Evolutionary conservation across 2,797 vertebrate genomes (phyloP), one percentile per base, ranked within the genome.

Genomic region (Sebastiscus albofasciatus): DNA sequence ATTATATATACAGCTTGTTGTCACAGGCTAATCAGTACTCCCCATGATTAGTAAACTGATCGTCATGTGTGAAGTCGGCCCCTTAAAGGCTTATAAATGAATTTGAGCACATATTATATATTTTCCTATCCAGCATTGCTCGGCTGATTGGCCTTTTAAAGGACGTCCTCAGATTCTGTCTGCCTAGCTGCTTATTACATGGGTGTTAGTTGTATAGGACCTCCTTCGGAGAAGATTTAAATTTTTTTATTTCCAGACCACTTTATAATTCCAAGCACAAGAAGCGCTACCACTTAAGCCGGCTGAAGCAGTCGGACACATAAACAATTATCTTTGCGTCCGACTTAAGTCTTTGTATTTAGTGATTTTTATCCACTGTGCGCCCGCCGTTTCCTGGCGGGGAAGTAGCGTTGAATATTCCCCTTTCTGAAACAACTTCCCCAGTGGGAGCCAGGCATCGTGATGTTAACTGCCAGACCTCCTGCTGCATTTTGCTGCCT

Each of bases 341-440:
- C 86, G 80, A 87, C 86, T 89, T 77, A 89, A 89, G 88, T 90
- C 89, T 90, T 93, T 92, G 86, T 85, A 72, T 80, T 89, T 81
- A 68, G 90, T 58, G 84, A 86, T 92, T 91, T 79, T 87, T 88
- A 91, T 92, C 90, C 87, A 54, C 88, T 75, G 79, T 86, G 80
- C 84, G 80, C 85, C 55, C 27, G 74, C 74, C 82, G 85, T 92
- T 92, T 93, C 89, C 92, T 91, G 90, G 84, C 74, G 65, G 83
- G 90, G 84, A 88, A 90, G 82, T 79, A 24, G 71, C 89, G 89
- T 87, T 90, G 90, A 92, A 89, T 90, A 85, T 87, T 86, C 87
- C 87, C 89, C 90, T 85, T 67, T 86, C 80, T 85, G 93, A 55
- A 85, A 36, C 78, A 82, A 85, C 82, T 87, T 91, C 85, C 91